Evolutionary conservation across 2,888 invertebrate species (phyloP).

Genomic region (Diaphora mendica): DNA sequence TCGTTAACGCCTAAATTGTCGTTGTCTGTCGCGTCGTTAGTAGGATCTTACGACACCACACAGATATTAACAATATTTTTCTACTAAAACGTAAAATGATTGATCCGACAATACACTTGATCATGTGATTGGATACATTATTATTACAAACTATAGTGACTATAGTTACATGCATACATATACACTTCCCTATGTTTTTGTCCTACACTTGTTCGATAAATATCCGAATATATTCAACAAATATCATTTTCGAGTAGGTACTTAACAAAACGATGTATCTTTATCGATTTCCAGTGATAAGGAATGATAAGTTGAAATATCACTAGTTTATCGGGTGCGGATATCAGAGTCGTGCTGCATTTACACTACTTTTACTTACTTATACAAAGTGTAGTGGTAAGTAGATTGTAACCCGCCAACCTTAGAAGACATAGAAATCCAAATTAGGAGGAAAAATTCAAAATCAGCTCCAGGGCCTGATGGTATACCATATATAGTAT

Average conservation of each 20-base stretch:
- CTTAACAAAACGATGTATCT: conserved; percentile 33
- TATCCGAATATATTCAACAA: conserved; percentile 13
- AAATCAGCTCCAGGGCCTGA: too few relatives aligned
- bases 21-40: too few relatives aligned
- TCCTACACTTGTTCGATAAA: neutral
- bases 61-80: neutral
- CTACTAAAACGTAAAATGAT: neutral
- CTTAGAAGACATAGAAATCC: too few relatives aligned
- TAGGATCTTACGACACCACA: too few relatives aligned
- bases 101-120: neutral
- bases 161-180: neutral
- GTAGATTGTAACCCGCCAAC: too few relatives aligned
- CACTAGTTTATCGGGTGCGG: conserved; percentile 26
- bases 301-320: conserved; percentile 55
- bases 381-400: neutral
- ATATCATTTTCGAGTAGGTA: neutral
- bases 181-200: neutral
- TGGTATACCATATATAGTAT: too few relatives aligned
- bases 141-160: neutral
- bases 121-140: neutral
- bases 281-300: conserved; percentile 65
- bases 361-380: conserved; percentile 34
- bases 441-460: too few relatives aligned
- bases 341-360: conserved; percentile 48
- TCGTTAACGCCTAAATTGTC: too few relatives aligned